Conservation (phyloP, 53 echinoderm and acorn worm species). For the Antedon mediterranea region DNA sequence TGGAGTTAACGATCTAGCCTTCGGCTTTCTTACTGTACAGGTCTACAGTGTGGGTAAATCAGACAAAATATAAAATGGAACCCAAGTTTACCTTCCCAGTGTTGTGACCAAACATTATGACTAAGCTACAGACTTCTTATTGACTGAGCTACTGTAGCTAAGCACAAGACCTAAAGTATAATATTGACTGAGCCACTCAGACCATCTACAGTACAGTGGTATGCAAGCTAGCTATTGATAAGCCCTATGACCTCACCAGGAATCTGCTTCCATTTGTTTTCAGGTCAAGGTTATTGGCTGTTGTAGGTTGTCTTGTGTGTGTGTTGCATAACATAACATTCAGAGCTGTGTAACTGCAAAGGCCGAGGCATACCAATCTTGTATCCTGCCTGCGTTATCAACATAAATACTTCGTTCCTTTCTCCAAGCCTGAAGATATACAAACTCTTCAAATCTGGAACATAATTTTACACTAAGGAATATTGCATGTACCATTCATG, state of each 20-base stretch:
- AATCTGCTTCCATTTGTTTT: background rate
- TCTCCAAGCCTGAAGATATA: too few species aligned
- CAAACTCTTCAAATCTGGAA: too few species aligned
- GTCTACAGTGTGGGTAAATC: too few species aligned
- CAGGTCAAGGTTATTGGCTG: background rate
- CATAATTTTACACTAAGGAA: background rate
- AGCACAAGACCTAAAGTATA: too few species aligned
- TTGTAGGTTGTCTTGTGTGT: background rate
- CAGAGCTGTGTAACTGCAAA: background rate
- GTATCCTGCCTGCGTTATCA: background rate
- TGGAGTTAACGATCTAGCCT: too few species aligned
- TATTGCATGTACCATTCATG: background rate
- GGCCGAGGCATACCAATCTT: background rate
- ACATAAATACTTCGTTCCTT: background rate
- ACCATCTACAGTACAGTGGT: too few species aligned
- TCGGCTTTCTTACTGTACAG: too few species aligned
- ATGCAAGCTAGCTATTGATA: background rate
- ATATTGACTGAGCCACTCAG: background rate
- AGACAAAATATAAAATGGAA: too few species aligned
- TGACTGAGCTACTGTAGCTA: too few species aligned
- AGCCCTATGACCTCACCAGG: background rate
- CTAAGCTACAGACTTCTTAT: too few species aligned
- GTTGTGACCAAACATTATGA: background rate
- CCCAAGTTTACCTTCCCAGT: too few species aligned
- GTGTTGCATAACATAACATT: background rate